Conservation (phyloP, 2,888 invertebrate genomes). For the Drosophila demipolita region DNA sequence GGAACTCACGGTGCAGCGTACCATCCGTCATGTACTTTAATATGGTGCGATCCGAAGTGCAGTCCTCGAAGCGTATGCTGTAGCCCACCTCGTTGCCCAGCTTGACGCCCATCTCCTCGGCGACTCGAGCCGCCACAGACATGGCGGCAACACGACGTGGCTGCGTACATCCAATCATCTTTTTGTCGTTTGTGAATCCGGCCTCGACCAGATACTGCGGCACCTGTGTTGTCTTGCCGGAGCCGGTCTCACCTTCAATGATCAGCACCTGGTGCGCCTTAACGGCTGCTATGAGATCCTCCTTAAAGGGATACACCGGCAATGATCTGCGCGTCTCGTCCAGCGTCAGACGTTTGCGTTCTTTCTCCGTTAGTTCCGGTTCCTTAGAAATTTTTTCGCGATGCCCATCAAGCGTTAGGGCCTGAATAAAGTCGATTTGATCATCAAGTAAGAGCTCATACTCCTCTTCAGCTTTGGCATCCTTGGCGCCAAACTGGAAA, state of each 20-base stretch:
- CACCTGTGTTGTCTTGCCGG: conserved; percentile 99
- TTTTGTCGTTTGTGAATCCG: conserved; percentile 93
- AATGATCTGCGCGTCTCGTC: conserved; percentile 96
- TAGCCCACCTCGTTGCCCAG: conserved; percentile 96
- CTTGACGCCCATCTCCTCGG: conserved; percentile 98
- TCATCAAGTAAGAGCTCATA: conserved; percentile 98
- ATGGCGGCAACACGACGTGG: conserved; percentile 99
- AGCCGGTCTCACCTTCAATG: conserved; percentile 99
- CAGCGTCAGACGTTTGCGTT: conserved; percentile 92
- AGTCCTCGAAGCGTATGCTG: conserved; percentile 99
- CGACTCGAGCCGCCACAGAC: conserved; percentile 99
- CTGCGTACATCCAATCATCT: conserved; percentile 98
- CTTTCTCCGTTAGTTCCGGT: conserved; percentile 88
- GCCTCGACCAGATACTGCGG: conserved; percentile 99
- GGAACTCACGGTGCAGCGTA: conserved; percentile 97
- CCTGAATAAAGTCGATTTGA: conserved; percentile 99
- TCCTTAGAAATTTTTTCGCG: conserved; percentile 85
- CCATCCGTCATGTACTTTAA: conserved; percentile 99
- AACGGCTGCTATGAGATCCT: conserved; percentile 96
- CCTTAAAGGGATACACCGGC: conserved; percentile 96
- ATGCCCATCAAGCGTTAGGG: conserved; percentile 91
- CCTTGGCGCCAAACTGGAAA: conserved; percentile 96
- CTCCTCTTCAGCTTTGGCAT: conserved; percentile 90
- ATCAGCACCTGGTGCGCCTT: conserved; percentile 95
- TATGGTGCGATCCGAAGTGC: conserved; percentile 97